phyloP scores from a whole-genome alignment of 2,797 vertebrate species.

The Peromyscus nudipes region DNA sequence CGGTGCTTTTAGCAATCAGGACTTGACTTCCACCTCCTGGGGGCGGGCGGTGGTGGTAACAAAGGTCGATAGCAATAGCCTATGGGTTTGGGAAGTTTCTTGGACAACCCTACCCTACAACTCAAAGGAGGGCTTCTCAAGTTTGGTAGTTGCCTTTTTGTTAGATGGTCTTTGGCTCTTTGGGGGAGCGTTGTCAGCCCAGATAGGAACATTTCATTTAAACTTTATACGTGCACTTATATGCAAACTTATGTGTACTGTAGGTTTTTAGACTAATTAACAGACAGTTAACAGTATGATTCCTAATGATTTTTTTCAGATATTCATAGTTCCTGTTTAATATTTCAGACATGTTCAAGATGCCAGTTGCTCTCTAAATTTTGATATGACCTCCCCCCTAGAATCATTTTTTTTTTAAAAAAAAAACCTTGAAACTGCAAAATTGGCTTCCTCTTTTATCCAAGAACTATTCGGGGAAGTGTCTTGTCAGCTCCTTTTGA shows the following conservation, averaged over 20 bases:
- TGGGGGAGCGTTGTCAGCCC: neutral
- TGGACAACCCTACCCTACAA: neutral
- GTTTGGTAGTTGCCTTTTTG: neutral
- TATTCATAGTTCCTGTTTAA: neutral
- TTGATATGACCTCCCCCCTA: neutral
- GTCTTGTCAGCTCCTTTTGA: conserved; percentile 55
- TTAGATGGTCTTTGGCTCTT: neutral
- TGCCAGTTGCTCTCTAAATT: conserved; percentile 47
- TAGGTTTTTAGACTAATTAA: neutral
- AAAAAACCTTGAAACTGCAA: conserved; percentile 32
- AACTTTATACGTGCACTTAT: neutral
- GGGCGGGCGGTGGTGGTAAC: too few species aligned
- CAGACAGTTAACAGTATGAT: neutral
- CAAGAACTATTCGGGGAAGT: conserved; percentile 27
- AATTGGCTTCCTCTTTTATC: conserved; percentile 72
- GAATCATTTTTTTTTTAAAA: conserved; percentile 37
- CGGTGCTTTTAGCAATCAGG: neutral
- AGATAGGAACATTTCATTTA: neutral
- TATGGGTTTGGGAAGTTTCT: neutral
- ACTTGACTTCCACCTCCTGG: neutral
- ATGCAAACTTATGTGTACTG: neutral
- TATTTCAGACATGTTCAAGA: conserved; percentile 25
- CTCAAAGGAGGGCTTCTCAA: neutral
- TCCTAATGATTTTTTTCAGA: neutral
- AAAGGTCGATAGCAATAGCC: neutral